phyloP scores from a whole-genome alignment of 2,888 invertebrate species.

The Chamaedrilus cognettii region DNA sequence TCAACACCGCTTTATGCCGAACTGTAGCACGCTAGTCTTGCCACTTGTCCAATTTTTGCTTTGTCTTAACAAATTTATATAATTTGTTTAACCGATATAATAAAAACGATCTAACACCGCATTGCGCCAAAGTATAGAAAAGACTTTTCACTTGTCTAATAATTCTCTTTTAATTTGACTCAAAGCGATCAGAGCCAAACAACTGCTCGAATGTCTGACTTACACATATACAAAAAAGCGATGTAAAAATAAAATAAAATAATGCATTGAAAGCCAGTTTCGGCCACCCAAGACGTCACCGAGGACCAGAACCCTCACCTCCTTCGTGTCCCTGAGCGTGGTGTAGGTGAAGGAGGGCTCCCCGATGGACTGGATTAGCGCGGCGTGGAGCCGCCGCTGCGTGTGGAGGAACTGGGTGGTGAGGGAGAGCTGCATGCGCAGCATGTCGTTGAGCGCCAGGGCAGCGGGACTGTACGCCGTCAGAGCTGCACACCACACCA shows the following conservation, averaged over 20 bases:
- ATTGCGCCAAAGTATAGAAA: no score
- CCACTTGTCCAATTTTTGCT: no score
- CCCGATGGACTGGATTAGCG: conserved; percentile 14
- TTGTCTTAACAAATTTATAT: no score
- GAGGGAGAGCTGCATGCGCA: conserved; percentile 34
- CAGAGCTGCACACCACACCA: no score
- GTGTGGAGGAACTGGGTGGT: conserved; percentile 30
- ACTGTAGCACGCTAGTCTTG: no score
- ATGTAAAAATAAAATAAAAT: not conserved
- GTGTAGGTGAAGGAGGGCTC: conserved; percentile 31
- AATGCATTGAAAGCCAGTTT: not conserved
- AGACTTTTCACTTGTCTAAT: not conserved
- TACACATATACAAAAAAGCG: not conserved
- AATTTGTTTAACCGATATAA: no score
- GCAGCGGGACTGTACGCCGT: conserved; percentile 38
- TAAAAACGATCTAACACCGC: no score
- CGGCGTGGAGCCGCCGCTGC: conserved; percentile 28
- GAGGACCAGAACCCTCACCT: no score
- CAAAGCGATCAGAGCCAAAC: not conserved
- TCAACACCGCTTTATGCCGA: no score
- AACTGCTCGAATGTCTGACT: not conserved
- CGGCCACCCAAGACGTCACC: no score
- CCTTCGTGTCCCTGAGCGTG: conserved; percentile 37
- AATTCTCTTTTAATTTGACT: not conserved
- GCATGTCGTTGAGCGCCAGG: conserved; percentile 38